phyloP scores from a whole-genome alignment of 1,140 invertebrate genomes.

The Euglossa dilemma region DNA sequence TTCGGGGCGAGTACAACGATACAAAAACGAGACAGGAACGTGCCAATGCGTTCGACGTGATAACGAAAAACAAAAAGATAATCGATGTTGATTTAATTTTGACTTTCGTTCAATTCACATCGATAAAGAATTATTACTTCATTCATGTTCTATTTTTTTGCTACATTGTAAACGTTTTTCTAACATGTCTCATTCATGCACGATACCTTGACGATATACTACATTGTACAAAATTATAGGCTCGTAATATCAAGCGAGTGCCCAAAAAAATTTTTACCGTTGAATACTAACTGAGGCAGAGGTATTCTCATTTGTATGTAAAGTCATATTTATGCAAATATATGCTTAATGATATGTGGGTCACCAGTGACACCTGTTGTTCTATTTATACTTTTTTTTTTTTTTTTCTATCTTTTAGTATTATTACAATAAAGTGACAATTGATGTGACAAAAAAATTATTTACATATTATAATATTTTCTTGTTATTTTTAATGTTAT shows the following conservation, averaged over 20 bases:
- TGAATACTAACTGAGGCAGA: background rate
- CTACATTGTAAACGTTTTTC: no score
- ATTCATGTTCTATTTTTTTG: background rate
- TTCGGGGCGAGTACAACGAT: slow-evolving; percentile 37
- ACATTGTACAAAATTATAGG: background rate
- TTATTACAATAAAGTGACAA: background rate
- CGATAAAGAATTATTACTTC: slow-evolving; percentile 3
- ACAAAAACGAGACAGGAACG: slow-evolving; percentile 32
- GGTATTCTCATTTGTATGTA: slow-evolving; percentile 7
- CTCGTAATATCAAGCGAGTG: background rate
- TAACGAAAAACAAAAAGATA: background rate
- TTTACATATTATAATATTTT: background rate
- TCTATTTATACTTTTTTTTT: background rate
- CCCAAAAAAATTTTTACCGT: background rate
- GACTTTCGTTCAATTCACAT: slow-evolving; percentile 17
- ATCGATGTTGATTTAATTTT: slow-evolving; percentile 19
- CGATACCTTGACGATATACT: background rate
- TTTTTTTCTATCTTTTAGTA: background rate
- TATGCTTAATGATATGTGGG: slow-evolving; percentile 8
- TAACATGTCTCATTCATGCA: background rate
- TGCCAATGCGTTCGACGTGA: background rate
- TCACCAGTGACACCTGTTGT: slow-evolving; percentile 9
- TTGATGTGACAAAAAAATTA: background rate
- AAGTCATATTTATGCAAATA: slow-evolving; percentile 16
- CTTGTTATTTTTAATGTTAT: background rate